Conservation (phyloP, 1,140 invertebrate genomes). For the Rhyzopertha dominica region DNA sequence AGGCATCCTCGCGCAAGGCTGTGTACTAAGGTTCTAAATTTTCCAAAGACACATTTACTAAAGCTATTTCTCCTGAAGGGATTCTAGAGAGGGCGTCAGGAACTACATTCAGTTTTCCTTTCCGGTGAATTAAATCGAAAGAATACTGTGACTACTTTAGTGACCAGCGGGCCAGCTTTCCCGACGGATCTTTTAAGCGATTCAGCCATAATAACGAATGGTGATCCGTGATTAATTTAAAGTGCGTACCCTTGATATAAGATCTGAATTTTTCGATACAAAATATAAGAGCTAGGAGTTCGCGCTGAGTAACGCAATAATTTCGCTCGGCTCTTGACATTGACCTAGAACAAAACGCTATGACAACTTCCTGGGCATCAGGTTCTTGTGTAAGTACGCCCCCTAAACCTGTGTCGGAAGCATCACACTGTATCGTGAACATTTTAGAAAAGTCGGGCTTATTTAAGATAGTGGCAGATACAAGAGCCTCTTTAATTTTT, state of each 20-base stretch:
- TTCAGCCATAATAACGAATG: constrained; percentile 45
- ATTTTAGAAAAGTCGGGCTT: background rate
- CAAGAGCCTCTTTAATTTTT: constrained; percentile 1
- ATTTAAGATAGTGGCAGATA: background rate
- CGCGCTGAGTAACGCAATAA: constrained; percentile 45
- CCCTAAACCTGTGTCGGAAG: background rate
- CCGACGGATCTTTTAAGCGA: constrained; percentile 42
- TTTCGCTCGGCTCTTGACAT: constrained; percentile 22
- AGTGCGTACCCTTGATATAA: constrained; percentile 43
- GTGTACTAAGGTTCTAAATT: too few relatives aligned
- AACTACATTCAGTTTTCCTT: constrained; percentile 33
- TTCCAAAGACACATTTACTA: too few relatives aligned
- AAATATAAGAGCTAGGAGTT: constrained; percentile 46
- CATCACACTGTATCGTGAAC: constrained; percentile 7
- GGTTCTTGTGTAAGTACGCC: background rate
- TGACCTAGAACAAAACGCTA: background rate
- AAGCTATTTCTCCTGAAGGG: too few relatives aligned
- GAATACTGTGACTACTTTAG: too few relatives aligned
- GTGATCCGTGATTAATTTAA: constrained; percentile 48
- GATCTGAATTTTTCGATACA: constrained; percentile 41
- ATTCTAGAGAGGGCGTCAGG: constrained; percentile 37
- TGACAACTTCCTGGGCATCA: background rate
- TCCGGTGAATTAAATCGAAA: too few relatives aligned
- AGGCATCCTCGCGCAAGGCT: background rate
- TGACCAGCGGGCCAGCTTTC: too few relatives aligned